Evolutionary conservation across 2,797 vertebrate genomes (phyloP).

Genomic region (Poecilia wingei): DNA sequence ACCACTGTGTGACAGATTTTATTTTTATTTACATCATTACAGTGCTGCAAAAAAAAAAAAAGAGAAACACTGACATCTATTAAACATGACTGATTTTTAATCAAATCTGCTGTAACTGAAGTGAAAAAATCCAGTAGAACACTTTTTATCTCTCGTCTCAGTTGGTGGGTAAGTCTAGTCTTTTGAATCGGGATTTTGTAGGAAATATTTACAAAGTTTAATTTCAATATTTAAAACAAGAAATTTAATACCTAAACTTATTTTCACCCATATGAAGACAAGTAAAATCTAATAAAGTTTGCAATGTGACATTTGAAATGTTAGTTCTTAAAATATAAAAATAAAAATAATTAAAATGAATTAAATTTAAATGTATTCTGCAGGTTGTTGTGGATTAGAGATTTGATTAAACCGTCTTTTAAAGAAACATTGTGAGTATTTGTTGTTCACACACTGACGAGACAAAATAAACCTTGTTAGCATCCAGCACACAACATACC

Average conservation of each 20-base stretch:
- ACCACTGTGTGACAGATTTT: constrained; percentile 36
- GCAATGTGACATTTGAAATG: background rate
- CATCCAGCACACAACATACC: constrained; percentile 33
- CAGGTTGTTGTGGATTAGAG: background rate
- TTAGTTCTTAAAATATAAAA: background rate
- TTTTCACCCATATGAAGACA: background rate
- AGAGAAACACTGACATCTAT: constrained; percentile 19
- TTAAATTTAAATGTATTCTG: constrained; percentile 19
- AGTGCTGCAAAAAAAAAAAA: constrained; percentile 15
- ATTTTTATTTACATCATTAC: constrained; percentile 26
- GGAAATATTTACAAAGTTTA: background rate
- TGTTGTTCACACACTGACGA: constrained; percentile 9
- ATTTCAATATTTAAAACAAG: constrained; percentile 6
- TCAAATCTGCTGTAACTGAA: constrained; percentile 22
- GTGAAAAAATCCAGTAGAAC: background rate
- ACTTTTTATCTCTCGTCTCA: background rate
- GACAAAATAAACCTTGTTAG: constrained; percentile 29
- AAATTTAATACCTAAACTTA: background rate
- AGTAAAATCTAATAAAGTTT: background rate
- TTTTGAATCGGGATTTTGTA: background rate
- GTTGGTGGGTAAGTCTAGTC: background rate
- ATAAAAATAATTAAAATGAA: background rate
- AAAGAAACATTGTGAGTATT: constrained; percentile 16
- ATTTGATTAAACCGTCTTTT: background rate
- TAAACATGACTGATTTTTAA: constrained; percentile 32